phyloP scores from a whole-genome alignment of 2,888 invertebrate species.

The Patella depressa region DNA sequence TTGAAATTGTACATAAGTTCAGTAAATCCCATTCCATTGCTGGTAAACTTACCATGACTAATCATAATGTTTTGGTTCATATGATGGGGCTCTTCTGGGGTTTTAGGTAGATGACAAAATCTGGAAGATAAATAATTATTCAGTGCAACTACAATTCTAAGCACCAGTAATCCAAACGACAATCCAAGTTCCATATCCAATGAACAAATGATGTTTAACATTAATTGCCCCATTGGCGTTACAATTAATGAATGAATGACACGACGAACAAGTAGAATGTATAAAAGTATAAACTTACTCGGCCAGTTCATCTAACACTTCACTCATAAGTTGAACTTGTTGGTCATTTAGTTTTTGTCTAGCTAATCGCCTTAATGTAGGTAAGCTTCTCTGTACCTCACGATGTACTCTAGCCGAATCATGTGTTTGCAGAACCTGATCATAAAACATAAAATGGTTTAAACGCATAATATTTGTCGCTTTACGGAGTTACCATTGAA shows the following conservation, averaged over 20 bases:
- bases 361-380: conserved; percentile 61
- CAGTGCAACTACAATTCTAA: no score
- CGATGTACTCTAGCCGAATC: conserved; percentile 68
- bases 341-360: conserved; percentile 67
- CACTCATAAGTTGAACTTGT: conserved; percentile 67
- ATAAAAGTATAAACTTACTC: conserved; percentile 53
- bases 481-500: no score
- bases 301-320: conserved; percentile 66
- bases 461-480: no score
- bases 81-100: conserved; percentile 65
- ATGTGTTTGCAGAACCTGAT: conserved; percentile 66
- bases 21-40: no score
- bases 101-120: conserved; percentile 64
- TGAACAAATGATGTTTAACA: no score
- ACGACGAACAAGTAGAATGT: no score
- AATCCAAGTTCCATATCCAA: no score
- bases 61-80: conserved; percentile 71
- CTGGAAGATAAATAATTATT: conserved; percentile 39
- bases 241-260: no score
- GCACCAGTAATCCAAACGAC: no score
- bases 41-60: conserved; percentile 63
- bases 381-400: conserved; percentile 65
- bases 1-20: no score
- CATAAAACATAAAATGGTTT: background rate
- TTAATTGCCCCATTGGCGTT: no score